Conservation (phyloP, 2,888 invertebrate genomes). For the Platycheirus albimanus region DNA sequence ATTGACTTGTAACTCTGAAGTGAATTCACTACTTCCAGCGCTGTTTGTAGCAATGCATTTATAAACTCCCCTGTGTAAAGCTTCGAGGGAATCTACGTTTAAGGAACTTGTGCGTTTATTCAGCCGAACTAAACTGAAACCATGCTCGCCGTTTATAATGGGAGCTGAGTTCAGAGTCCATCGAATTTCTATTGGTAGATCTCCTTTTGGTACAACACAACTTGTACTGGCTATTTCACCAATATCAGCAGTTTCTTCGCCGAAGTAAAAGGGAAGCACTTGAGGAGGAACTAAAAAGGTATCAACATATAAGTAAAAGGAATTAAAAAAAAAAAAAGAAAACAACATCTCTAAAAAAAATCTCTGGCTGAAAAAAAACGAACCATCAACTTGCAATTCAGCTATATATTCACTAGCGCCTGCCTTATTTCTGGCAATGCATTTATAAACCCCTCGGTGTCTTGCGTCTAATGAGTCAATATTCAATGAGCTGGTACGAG, state of each 20-base stretch:
- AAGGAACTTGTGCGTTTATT: constrained; percentile 79
- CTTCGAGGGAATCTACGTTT: constrained; percentile 83
- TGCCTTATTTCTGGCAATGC: constrained; percentile 88
- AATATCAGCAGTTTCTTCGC: constrained; percentile 83
- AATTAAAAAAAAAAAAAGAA: no score
- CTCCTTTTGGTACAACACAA: constrained; percentile 86
- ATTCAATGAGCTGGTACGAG: constrained; percentile 83
- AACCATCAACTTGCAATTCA: constrained; percentile 85
- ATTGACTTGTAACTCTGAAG: constrained; percentile 84
- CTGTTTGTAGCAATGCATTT: constrained; percentile 85
- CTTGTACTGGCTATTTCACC: constrained; percentile 87
- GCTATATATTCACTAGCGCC: constrained; percentile 88
- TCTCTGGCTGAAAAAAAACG: no score
- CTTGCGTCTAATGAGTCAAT: constrained; percentile 86
- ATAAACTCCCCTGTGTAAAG: constrained; percentile 85
- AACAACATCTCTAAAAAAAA: no score
- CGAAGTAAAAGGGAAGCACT: constrained; percentile 78
- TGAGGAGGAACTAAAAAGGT: constrained; percentile 77
- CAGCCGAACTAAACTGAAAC: constrained; percentile 77
- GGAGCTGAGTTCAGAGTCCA: constrained; percentile 85
- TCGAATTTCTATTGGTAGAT: constrained; percentile 84
- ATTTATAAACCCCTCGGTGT: constrained; percentile 91
- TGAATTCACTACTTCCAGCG: constrained; percentile 83
- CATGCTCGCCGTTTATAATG: constrained; percentile 82
- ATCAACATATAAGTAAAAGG: constrained; percentile 30